Percentiles rank a stretch among this genome's conserved stretches.
Evolutionary conservation across 2,888 invertebrate species (phyloP).

Genomic region (Microctonus brassicae): DNA sequence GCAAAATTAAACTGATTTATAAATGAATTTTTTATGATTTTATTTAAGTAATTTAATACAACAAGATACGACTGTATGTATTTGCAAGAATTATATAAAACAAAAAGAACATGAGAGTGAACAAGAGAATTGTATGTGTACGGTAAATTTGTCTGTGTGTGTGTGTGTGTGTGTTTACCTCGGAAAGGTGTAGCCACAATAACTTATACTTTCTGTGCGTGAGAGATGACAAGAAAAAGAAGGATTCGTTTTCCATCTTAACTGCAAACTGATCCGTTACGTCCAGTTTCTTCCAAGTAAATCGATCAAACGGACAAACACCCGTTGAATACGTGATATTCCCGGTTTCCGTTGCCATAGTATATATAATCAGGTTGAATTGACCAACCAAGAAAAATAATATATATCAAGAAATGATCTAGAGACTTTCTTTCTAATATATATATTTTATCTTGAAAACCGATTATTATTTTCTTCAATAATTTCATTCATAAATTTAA

Average conservation of each 20-base stretch:
- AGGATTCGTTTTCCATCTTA: constrained; percentile 55
- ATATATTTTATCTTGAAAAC: background rate
- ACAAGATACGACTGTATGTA: constrained; percentile 52
- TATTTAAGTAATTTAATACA: constrained; percentile 50
- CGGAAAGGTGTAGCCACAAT: constrained; percentile 41
- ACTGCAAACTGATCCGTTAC: constrained; percentile 52
- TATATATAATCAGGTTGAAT: constrained; percentile 29
- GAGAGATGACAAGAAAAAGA: constrained; percentile 43
- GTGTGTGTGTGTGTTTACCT: background rate
- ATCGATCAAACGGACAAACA: constrained; percentile 50
- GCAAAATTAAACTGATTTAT: constrained; percentile 47
- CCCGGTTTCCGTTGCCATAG: constrained; percentile 35
- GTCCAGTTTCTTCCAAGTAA: constrained; percentile 52
- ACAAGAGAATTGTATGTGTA: background rate
- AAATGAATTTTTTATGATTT: constrained; percentile 54
- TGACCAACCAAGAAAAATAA: constrained; percentile 2
- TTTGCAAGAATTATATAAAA: constrained; percentile 48
- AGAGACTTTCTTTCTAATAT: constrained; percentile 13
- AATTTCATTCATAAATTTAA: constrained; percentile 4
- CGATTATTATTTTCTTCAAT: background rate
- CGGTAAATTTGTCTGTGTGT: background rate
- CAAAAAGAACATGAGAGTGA: background rate
- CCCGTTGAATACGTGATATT: constrained; percentile 46
- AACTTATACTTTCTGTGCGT: constrained; percentile 60
- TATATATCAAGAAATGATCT: background rate